phyloP scores from a whole-genome alignment of 2,797 vertebrate genomes.

The Paratrypauchen microcephalus region DNA sequence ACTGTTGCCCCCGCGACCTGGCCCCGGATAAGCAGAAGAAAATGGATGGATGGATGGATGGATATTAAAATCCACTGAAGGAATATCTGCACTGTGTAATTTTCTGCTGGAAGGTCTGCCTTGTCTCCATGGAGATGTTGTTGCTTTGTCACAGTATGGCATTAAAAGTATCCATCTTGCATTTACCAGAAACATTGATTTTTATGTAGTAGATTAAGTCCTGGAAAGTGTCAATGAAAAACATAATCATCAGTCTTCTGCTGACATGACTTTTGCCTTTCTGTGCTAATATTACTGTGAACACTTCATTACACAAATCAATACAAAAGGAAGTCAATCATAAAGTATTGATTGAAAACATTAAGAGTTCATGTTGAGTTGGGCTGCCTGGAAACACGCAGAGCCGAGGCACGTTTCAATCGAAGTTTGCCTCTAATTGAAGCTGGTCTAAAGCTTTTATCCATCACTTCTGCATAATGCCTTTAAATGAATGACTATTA shows the following conservation, averaged over 20 bases:
- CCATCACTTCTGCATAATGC: neutral
- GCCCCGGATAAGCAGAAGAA: too few species aligned
- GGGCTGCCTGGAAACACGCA: conserved; percentile 2
- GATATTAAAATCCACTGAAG: neutral
- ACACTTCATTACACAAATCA: neutral
- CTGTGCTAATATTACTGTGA: neutral
- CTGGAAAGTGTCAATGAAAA: too few species aligned
- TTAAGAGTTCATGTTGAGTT: neutral
- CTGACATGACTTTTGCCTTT: neutral
- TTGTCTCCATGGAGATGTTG: too few species aligned
- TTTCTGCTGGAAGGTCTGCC: too few species aligned
- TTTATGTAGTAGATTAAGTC: too few species aligned
- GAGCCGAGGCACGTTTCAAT: neutral
- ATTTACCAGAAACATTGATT: too few species aligned
- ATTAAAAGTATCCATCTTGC: too few species aligned
- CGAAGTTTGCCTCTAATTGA: neutral
- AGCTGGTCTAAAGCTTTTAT: neutral
- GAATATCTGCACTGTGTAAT: neutral
- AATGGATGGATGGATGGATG: too few species aligned
- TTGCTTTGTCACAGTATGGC: too few species aligned
- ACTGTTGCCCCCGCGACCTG: too few species aligned
- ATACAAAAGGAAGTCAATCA: neutral
- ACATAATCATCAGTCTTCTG: neutral
- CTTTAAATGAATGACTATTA: neutral
- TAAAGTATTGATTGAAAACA: neutral